These are phyloP conservation scores for Synchiropus splendidus DNA, from an alignment of 2,113 vertebrate species.

Conservation along the genomic window DNA sequence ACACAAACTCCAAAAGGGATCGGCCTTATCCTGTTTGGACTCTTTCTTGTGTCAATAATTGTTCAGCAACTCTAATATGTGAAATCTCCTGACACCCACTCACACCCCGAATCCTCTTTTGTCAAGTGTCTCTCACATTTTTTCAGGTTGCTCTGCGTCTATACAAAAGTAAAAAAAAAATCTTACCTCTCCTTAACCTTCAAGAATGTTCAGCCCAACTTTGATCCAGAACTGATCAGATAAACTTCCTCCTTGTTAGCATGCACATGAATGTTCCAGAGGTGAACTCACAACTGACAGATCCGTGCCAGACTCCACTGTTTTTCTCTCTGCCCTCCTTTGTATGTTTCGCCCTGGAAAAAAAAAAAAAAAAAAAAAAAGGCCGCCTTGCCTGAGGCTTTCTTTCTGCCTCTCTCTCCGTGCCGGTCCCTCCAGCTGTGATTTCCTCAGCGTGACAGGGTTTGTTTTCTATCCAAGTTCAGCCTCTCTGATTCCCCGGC, in stretches of 20 bases:
- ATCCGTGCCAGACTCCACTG: constrained; percentile 13
- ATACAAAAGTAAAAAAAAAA: too few relatives aligned
- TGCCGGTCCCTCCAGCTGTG: constrained; percentile 18
- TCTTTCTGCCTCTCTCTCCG: constrained; percentile 9
- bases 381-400: constrained; percentile 24
- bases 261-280: constrained; percentile 1
- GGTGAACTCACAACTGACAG: constrained; percentile 15
- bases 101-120: constrained; percentile 3
- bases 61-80: too few relatives aligned
- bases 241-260: neutral
- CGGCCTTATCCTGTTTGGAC: too few relatives aligned
- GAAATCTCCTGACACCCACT: too few relatives aligned
- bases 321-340: constrained; percentile 20
- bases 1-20: too few relatives aligned
- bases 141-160: too few relatives aligned
- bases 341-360: constrained; percentile 26
- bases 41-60: too few relatives aligned
- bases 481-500: constrained; percentile 38
- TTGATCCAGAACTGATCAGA: too few relatives aligned
- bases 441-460: constrained; percentile 56
- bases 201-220: too few relatives aligned
- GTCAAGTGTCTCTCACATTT: too few relatives aligned
- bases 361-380: constrained; percentile 32
- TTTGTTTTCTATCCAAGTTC: constrained; percentile 51
- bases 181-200: too few relatives aligned